Conservation (phyloP, 1,140 invertebrate genomes). For the Formica selysi region DNA sequence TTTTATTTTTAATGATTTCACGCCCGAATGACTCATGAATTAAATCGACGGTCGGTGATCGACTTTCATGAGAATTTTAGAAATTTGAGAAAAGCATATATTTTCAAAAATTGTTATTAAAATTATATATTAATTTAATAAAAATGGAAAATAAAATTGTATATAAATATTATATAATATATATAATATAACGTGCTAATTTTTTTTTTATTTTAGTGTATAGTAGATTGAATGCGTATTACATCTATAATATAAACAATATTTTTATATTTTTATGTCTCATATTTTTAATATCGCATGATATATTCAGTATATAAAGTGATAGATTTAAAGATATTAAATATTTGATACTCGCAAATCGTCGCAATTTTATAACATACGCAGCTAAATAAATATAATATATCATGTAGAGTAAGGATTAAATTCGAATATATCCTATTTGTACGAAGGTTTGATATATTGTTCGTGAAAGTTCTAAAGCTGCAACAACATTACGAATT, state of each 20-base stretch:
- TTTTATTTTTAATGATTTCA: constrained; percentile 29
- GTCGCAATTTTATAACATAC: background rate
- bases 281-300: background rate
- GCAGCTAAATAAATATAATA: background rate
- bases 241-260: background rate
- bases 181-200: background rate
- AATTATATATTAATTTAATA: constrained; percentile 12
- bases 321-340: background rate
- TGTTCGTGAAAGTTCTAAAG: constrained; percentile 14
- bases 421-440: constrained; percentile 20
- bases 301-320: background rate
- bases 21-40: constrained; percentile 1
- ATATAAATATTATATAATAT: background rate
- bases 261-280: constrained; percentile 5
- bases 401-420: background rate
- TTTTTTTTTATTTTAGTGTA: constrained; percentile 2
- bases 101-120: constrained; percentile 7
- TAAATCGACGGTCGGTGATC: constrained; percentile 19
- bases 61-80: constrained; percentile 37
- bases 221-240: background rate
- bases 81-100: background rate
- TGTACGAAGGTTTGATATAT: background rate
- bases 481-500: constrained; percentile 25
- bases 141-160: background rate
- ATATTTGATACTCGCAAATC: constrained; percentile 1